phyloP scores from a whole-genome alignment of 2,113 vertebrate species.

The Triplophysa tibetana region DNA sequence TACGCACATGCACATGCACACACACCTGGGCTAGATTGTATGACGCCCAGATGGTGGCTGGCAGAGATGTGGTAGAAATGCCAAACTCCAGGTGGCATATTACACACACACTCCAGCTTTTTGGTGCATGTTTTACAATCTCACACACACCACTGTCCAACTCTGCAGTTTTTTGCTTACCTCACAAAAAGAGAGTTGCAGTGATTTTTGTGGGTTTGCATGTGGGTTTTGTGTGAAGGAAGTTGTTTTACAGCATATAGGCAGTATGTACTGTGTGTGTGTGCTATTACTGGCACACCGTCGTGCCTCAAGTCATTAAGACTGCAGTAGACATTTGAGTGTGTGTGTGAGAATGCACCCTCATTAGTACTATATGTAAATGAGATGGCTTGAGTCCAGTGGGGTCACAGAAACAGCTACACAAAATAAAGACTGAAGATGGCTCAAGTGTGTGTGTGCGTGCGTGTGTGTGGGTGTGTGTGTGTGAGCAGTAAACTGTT shows the following conservation, averaged over 20 bases:
- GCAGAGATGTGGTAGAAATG: conserved; percentile 63
- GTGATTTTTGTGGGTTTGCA: conserved; percentile 17
- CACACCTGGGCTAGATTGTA: conserved; percentile 62
- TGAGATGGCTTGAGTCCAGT: conserved; percentile 87
- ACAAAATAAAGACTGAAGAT: conserved; percentile 94
- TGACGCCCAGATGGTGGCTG: conserved; percentile 70
- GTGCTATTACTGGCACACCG: conserved; percentile 34
- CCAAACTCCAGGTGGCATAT: conserved; percentile 60
- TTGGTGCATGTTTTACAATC: conserved; percentile 49
- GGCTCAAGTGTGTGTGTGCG: conserved; percentile 71
- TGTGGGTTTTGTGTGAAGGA: not conserved
- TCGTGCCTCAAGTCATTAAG: conserved; percentile 55
- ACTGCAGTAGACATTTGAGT: conserved; percentile 43
- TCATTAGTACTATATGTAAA: conserved; percentile 87
- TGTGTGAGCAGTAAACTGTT: not conserved
- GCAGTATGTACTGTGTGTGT: conserved; percentile 44
- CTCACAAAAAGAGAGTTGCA: not conserved
- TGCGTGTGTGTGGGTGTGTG: not conserved
- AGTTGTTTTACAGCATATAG: conserved; percentile 53
- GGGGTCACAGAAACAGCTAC: conserved; percentile 86
- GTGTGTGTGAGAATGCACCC: conserved; percentile 58
- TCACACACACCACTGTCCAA: conserved; percentile 17
- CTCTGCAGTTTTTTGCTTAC: not conserved
- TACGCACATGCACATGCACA: not conserved
- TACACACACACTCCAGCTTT: conserved; percentile 44